phyloP scores from a whole-genome alignment of 2,113 vertebrate species.

The Thamnophis sirtalis region DNA sequence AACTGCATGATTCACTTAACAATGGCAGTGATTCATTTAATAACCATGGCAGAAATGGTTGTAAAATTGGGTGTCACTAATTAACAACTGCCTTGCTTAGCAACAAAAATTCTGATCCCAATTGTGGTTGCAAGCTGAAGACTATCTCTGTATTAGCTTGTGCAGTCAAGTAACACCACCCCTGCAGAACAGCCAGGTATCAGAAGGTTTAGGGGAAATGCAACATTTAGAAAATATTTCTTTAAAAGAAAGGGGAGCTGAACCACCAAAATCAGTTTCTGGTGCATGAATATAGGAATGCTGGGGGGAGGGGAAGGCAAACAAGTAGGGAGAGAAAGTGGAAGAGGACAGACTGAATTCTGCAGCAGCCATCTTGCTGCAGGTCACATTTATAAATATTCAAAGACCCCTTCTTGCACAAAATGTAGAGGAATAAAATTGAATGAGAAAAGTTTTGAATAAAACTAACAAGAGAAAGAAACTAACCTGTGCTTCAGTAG shows the following conservation, averaged over 20 bases:
- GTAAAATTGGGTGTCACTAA: too few species aligned
- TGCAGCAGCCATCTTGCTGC: not conserved
- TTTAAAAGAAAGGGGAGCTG: not conserved
- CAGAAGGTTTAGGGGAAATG: not conserved
- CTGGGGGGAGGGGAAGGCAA: not conserved
- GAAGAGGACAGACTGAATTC: not conserved
- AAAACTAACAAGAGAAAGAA: not conserved
- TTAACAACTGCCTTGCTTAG: too few species aligned
- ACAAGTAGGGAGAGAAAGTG: not conserved
- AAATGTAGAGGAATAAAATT: not conserved
- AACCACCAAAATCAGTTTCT: not conserved
- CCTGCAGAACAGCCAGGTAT: not conserved
- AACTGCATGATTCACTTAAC: too few species aligned
- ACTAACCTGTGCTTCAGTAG: constrained; percentile 56
- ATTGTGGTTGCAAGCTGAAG: not conserved
- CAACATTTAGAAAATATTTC: not conserved
- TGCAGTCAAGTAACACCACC: too few species aligned
- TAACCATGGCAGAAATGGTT: too few species aligned
- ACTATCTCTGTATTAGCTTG: not conserved
- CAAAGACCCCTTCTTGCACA: not conserved
- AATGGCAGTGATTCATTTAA: too few species aligned
- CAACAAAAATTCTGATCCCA: too few species aligned
- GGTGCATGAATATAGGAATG: not conserved
- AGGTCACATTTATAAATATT: not conserved
- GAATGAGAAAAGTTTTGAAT: not conserved